phyloP scores from a whole-genome alignment of 1,140 invertebrate species.

The Drosophila dunni region DNA sequence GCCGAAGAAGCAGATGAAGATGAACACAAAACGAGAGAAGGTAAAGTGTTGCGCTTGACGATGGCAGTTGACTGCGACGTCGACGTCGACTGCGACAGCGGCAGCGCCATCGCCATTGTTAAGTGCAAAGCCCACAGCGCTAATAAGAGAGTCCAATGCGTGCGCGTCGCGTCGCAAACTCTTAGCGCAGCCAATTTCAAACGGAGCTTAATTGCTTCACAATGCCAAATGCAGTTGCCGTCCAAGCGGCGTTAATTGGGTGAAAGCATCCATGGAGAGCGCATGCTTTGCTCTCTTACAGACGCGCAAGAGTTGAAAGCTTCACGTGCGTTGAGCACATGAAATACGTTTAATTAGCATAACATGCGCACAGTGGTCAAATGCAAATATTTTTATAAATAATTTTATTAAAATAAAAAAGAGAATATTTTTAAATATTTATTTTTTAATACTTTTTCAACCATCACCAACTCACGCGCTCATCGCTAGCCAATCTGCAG shows the following conservation, averaged over 20 bases:
- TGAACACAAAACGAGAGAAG: neutral
- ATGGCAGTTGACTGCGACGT: conserved; percentile 4
- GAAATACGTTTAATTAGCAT: conserved; percentile 9
- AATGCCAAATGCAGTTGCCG: conserved; percentile 70
- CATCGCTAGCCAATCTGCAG: conserved; percentile 13
- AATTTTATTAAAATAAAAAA: neutral
- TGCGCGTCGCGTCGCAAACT: conserved; percentile 6
- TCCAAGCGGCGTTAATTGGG: conserved; percentile 72
- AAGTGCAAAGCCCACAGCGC: conserved; percentile 76
- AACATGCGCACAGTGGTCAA: conserved; percentile 2
- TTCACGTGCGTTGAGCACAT: conserved; percentile 5
- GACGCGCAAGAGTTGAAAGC: conserved; percentile 9
- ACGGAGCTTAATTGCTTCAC: conserved; percentile 70
- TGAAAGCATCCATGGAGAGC: conserved; percentile 66
- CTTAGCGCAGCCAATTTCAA: conserved; percentile 56
- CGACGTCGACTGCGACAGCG: neutral
- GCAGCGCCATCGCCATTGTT: conserved; percentile 34
- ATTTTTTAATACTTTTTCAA: no score
- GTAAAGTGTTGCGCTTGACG: neutral
- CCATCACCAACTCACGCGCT: neutral
- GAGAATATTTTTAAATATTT: no score
- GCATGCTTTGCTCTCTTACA: conserved; percentile 10
- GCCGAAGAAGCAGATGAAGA: neutral
- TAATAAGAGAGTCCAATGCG: conserved; percentile 56
- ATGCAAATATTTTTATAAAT: neutral